phyloP scores from a whole-genome alignment of 2,113 vertebrate species.

The Corythornis vintsioides region DNA sequence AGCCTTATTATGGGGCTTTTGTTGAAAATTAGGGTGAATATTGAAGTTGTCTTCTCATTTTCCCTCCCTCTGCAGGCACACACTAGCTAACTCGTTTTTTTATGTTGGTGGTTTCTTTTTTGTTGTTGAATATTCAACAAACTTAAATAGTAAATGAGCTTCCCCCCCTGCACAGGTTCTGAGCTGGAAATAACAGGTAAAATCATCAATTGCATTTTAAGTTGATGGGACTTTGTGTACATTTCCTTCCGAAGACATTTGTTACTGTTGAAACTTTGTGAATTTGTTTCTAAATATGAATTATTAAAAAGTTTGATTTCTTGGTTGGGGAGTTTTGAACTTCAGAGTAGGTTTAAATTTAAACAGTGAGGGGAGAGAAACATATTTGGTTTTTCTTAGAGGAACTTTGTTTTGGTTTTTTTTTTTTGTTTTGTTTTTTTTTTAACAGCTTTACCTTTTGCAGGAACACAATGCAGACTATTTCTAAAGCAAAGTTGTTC shows the following conservation, averaged over 20 bases:
- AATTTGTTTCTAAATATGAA: background rate
- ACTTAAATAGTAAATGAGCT: background rate
- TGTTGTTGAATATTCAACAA: no score
- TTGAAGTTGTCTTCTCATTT: background rate
- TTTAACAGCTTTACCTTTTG: no score
- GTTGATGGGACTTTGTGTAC: background rate
- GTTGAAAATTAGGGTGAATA: accelerated
- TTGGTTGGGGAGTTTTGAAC: background rate
- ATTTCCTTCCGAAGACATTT: background rate
- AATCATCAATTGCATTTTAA: background rate
- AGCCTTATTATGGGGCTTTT: accelerated
- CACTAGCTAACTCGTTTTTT: background rate
- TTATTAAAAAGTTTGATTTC: background rate
- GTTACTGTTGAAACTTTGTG: background rate
- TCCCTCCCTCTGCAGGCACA: accelerated
- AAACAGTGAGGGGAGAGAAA: no score
- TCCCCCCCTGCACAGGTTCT: accelerated
- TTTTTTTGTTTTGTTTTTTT: no score
- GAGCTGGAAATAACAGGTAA: background rate
- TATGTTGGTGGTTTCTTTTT: no score
- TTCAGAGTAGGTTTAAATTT: no score
- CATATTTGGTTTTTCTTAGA: no score
- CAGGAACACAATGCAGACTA: no score
- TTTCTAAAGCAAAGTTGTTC: no score
- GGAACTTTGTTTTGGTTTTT: no score